Evolutionary conservation across 2,113 vertebrate species (phyloP), one percentile per base, ranked within the genome.

Genomic region (Sinosuthora webbiana): DNA sequence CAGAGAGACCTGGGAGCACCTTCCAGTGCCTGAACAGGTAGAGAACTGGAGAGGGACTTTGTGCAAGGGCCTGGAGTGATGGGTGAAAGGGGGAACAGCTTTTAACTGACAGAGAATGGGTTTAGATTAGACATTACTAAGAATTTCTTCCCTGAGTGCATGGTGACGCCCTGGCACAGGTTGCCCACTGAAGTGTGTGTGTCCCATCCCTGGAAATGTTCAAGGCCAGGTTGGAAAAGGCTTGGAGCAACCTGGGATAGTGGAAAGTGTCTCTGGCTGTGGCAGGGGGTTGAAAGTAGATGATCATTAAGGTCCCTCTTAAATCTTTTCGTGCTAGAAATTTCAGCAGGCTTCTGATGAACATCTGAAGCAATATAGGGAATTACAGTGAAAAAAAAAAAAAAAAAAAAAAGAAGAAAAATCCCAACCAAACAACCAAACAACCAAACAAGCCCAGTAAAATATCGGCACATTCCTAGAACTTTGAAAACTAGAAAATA

Each of bases 231-330:
- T 1, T 62, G 79, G 70, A 35, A 1, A 13, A 15, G 24, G 9
- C 17, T 83, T 30, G 11, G 47, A 76, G 14, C 7, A 47, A 5
- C 13, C 3, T 53, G 24, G 20, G 3, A 0, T 7, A 13, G 21
- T 47, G 30, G 5, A n/a, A 68, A 8, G 2, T 31, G 24, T 35
- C 21, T 20, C 4, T 89, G 45, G 15, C 31, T 11, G 8, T 37
- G 27, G 35, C 42, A 47, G 3, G 4, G 3, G 14, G 0, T 20
- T 70, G 25, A 14, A 88, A 45, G 2, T 5, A 13, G 7, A 5
- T 25, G 10, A 10, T 3, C 11, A 47, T 68, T 60, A 60, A 45
- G 7, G 3, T 68, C 5, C 8, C 4, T 53, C 41, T 3, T 4
- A 47, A 55, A 11, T 7, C 27, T 44, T 52, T 56, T 69, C 31